phyloP scores from a whole-genome alignment of 92 coral and sea anemone genomes.

The Actinostola sp. region DNA sequence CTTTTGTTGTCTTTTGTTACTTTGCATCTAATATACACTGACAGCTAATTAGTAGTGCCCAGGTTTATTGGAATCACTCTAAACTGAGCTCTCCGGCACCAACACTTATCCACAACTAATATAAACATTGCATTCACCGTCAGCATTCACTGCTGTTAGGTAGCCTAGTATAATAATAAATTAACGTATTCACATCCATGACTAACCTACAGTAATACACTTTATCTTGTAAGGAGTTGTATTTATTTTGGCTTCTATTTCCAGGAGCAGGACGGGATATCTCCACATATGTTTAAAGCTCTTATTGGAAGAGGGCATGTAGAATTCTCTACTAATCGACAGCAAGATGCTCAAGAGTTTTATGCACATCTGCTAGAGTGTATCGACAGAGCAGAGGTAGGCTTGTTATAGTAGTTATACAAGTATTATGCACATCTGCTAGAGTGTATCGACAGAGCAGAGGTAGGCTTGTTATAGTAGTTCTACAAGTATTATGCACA shows the following conservation, averaged over 20 bases:
- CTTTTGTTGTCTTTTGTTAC: no score
- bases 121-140: no score
- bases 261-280: slow-evolving; percentile 88
- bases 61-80: no score
- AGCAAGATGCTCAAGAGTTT: slow-evolving; percentile 97
- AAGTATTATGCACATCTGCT: slow-evolving; percentile 83
- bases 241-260: background rate
- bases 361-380: slow-evolving; percentile 76
- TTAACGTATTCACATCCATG: no score
- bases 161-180: no score
- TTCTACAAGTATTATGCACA: slow-evolving; percentile 81
- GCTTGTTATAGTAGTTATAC: background rate
- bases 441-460: slow-evolving; percentile 80
- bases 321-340: slow-evolving; percentile 91
- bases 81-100: no score
- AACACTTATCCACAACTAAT: no score
- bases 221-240: no score
- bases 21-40: no score
- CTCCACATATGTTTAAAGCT: slow-evolving; percentile 97
- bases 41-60: no score
- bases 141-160: no score
- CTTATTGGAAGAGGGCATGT: slow-evolving; percentile 96
- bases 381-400: slow-evolving; percentile 90
- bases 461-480: slow-evolving; percentile 48
- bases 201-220: background rate